phyloP scores from a whole-genome alignment of 2,888 invertebrate species.

The Sialis fuliginosa region DNA sequence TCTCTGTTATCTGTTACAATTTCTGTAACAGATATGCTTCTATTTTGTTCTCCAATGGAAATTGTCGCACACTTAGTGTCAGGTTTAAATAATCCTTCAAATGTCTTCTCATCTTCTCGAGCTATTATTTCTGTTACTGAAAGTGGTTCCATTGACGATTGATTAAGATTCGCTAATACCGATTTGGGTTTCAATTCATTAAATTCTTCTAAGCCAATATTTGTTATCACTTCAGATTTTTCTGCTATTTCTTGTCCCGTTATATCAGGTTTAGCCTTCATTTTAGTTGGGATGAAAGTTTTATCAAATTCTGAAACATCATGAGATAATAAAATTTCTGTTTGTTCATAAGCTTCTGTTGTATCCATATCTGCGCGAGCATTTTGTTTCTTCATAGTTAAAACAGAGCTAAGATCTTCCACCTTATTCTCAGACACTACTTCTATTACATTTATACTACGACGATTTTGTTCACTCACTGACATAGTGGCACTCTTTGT shows the following conservation, averaged over 20 bases:
- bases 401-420: slow-evolving; percentile 9
- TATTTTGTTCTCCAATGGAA: slow-evolving; percentile 6
- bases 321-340: slow-evolving; percentile 12
- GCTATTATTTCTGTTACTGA: slow-evolving; percentile 22
- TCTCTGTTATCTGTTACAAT: slow-evolving; percentile 13
- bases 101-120: slow-evolving; percentile 19
- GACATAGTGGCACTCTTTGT: slow-evolving; percentile 14
- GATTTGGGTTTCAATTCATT: slow-evolving; percentile 11
- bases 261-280: slow-evolving; percentile 15
- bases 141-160: slow-evolving; percentile 18
- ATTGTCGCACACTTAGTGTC: slow-evolving; percentile 16
- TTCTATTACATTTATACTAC: slow-evolving; percentile 11
- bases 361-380: slow-evolving; percentile 12
- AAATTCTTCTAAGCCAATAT: slow-evolving; percentile 17
- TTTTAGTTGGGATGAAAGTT: slow-evolving; percentile 6
- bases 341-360: slow-evolving; percentile 14
- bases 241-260: slow-evolving; percentile 16
- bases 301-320: slow-evolving; percentile 10
- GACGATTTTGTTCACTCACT: slow-evolving; percentile 12
- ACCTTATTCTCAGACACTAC: slow-evolving; percentile 13
- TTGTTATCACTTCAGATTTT: slow-evolving; percentile 17
- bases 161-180: slow-evolving; percentile 13
- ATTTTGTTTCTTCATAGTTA: slow-evolving; percentile 13
- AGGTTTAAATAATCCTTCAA: slow-evolving; percentile 16
- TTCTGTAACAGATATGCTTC: slow-evolving; percentile 11